Conservation (phyloP, 2,797 vertebrate species). For the Eospalax fontanierii region DNA sequence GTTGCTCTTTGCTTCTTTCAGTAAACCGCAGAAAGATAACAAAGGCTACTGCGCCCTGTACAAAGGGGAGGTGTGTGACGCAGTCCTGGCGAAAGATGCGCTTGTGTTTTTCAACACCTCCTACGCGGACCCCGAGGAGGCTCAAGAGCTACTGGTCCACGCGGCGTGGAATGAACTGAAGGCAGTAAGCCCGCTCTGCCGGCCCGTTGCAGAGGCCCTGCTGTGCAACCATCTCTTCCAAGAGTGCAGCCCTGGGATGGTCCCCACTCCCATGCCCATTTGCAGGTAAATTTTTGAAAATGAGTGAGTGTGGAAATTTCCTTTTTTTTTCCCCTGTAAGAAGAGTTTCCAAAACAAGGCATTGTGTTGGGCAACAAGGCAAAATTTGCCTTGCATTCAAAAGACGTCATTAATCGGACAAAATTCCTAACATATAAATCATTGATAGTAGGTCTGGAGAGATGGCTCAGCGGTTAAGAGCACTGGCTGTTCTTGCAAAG, state of each 20-base stretch:
- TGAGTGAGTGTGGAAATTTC: not conserved
- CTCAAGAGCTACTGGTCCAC: constrained; percentile 95
- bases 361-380: not conserved
- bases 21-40: constrained; percentile 94
- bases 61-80: constrained; percentile 93
- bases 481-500: no score
- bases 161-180: constrained; percentile 93
- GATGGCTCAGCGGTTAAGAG: no score
- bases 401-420: not conserved
- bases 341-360: constrained; percentile 34
- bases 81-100: constrained; percentile 90
- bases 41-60: constrained; percentile 96
- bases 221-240: constrained; percentile 96
- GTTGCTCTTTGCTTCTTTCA: constrained; percentile 73
- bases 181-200: constrained; percentile 92
- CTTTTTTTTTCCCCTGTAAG: not conserved
- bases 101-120: constrained; percentile 98
- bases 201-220: constrained; percentile 93
- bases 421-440: not conserved
- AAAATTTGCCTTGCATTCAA: constrained; percentile 24
- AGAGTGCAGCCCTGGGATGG: constrained; percentile 94
- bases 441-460: no score
- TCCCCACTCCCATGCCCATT: constrained; percentile 94
- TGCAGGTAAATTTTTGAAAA: constrained; percentile 93
- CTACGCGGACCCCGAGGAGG: constrained; percentile 94